Base-by-base conservation (phyloP, 2,113 vertebrate genomes). In the Malurus alboscapulatus region DNA sequence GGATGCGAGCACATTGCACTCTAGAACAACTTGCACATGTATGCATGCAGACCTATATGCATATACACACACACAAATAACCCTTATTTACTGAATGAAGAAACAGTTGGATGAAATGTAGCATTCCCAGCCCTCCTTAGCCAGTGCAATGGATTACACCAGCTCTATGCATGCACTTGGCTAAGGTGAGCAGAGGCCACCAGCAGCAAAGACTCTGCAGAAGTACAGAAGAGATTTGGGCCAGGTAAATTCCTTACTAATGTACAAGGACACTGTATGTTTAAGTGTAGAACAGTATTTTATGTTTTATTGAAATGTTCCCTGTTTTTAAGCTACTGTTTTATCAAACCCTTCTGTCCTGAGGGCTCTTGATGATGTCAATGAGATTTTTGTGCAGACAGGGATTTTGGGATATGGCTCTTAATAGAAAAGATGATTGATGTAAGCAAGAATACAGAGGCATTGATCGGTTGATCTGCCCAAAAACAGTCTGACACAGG, bases 401-500 rank as follows among this genome's bases (percentile, higher is more conserved):
- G 34, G 18, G 12, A 68, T 81, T 92, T 71, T 6, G 22, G 44
- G 42, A 55, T 21, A 77, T 40, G 66, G 32, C 13, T 92, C 24
- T 25, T 58, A 91, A 78, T 14, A 76, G 77, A 82, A 84, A 93
- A 76, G 26, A 62, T 80, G 66, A 89, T 47, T 89, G 71, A 93
- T 80, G 13, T 19, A 17, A 73, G 30, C 29, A 58, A 40, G n/a
- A 91, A 88, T 76, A 45, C 25, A 83, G 71, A 87, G 21, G 8
- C 68, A 94, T 80, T 76, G 96, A 87, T 93, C 3, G 3, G 34
- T 47, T 87, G 30, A 62, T 65, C 34, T 47, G 26, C 65, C 54
- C 84, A 84, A 84, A 94, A 91, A 0, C 42, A 77, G 32, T 30
- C 45, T 95, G 93, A 91, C 58, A 88, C 27, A 48, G 55, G 47